phyloP scores from a whole-genome alignment of 1,140 invertebrate species.

The Physella acuta region DNA sequence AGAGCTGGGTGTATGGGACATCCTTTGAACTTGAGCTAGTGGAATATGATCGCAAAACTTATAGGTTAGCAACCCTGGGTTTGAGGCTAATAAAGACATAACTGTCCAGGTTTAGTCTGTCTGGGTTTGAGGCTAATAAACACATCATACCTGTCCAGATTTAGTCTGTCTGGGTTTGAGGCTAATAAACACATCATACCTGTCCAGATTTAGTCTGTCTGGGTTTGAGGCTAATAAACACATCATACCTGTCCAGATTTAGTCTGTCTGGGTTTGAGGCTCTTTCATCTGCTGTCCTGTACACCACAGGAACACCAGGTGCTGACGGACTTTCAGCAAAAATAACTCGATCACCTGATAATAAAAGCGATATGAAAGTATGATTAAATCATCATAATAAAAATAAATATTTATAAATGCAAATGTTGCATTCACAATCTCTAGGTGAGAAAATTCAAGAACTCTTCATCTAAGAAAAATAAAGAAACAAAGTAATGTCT shows the following conservation, averaged over 20 bases:
- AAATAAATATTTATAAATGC: background rate
- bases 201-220: constrained; percentile 59
- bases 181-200: constrained; percentile 38
- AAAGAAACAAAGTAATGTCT: too few species aligned
- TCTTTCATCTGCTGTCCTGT: constrained; percentile 55
- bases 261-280: constrained; percentile 58
- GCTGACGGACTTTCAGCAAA: constrained; percentile 55
- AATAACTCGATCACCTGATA: constrained; percentile 56
- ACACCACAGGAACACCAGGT: constrained; percentile 57
- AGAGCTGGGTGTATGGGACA: background rate
- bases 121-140: constrained; percentile 47
- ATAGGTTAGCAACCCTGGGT: constrained; percentile 59
- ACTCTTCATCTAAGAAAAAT: too few species aligned
- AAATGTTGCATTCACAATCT: constrained; percentile 7
- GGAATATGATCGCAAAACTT: background rate
- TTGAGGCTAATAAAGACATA: constrained; percentile 39
- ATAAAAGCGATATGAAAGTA: too few species aligned
- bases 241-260: constrained; percentile 56
- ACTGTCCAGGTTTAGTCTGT: constrained; percentile 59
- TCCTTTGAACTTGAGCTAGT: background rate
- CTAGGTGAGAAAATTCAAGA: too few species aligned
- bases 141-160: constrained; percentile 54
- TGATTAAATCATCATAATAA: too few species aligned
- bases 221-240: constrained; percentile 44
- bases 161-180: constrained; percentile 58